Base-by-base conservation (phyloP, 1,140 invertebrate species). In the Micrasema minimum region DNA sequence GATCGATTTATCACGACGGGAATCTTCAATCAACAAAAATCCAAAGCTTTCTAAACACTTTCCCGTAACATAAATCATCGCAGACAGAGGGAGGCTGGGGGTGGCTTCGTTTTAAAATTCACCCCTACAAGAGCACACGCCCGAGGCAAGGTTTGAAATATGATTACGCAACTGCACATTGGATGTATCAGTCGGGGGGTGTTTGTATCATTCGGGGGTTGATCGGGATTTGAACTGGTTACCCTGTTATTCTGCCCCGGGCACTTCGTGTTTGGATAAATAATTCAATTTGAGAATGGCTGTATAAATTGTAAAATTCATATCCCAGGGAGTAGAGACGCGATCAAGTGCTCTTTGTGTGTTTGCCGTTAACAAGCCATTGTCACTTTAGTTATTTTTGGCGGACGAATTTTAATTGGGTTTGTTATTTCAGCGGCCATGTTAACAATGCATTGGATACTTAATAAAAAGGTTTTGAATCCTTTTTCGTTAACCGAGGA, bases 301-400 rank as follows among this genome's bases (percentile, higher is more conserved):
- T 67, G 73, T 76, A 76, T 75, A 76, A 77, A 77, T 77, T 76
- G 74, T 75, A 76, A 76, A 75, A 76, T 76, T 70, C 69, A 69
- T 70, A 75, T 74, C 72, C 72, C 26, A 57, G 45, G 66, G 14
- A 53, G 62, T 7, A 14, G 64, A n/a, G 12, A 35, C 9, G 22
- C 31, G 45, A 23, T 46, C 45, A 31, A 64, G 23, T 46, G 26
- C 61, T 26, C 41, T 64, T 64, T 46, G 61, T 53, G 41, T 48
- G 69, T 73, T 67, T 72, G 46, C 31, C 51, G 41, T 45, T 66
- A 72, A 72, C 71, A 65, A 69, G 50, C 61, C 37, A 66, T 69
- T 72, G 71, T 72, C 53, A 23, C 20, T 51, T 67, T 55, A 22
- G 18, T 26, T 55, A 20, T 67, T 67, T 67, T 67, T 23, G 9